Evolutionary conservation across 1,140 invertebrate species (phyloP).

Genomic region (Drosophila orosa): DNA sequence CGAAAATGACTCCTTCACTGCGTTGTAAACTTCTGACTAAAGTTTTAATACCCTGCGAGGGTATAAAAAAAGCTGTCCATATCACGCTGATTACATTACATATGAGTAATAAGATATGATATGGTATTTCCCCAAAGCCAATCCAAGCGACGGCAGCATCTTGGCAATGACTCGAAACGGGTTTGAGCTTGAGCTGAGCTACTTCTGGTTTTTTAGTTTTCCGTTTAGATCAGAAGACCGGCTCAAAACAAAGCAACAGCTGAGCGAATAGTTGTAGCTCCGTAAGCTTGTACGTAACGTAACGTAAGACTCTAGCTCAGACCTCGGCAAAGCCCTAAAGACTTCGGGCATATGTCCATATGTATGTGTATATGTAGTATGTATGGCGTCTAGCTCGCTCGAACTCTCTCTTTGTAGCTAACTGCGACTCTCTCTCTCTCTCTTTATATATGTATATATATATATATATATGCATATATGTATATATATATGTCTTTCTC

Average conservation of each 20-base stretch:
- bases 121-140: slow-evolving; percentile 35
- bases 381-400: neutral
- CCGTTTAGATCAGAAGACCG: slow-evolving; percentile 49
- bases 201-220: slow-evolving; percentile 11
- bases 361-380: neutral
- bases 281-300: slow-evolving; percentile 3
- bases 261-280: slow-evolving; percentile 30
- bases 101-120: slow-evolving; percentile 61
- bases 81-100: slow-evolving; percentile 31
- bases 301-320: neutral
- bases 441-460: too few species aligned
- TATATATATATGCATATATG: too few species aligned
- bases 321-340: neutral
- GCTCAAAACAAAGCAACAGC: slow-evolving; percentile 59
- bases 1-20: too few species aligned
- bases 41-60: too few species aligned
- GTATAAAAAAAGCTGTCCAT: slow-evolving; percentile 51
- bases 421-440: neutral
- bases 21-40: too few species aligned
- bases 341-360: neutral
- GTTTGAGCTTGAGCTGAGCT: slow-evolving; percentile 35
- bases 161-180: slow-evolving; percentile 36
- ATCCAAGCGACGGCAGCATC: slow-evolving; percentile 8
- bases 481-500: too few species aligned
- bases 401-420: neutral